Conservation (phyloP, 2,113 vertebrate genomes). For the Syrrhaptes paradoxus region DNA sequence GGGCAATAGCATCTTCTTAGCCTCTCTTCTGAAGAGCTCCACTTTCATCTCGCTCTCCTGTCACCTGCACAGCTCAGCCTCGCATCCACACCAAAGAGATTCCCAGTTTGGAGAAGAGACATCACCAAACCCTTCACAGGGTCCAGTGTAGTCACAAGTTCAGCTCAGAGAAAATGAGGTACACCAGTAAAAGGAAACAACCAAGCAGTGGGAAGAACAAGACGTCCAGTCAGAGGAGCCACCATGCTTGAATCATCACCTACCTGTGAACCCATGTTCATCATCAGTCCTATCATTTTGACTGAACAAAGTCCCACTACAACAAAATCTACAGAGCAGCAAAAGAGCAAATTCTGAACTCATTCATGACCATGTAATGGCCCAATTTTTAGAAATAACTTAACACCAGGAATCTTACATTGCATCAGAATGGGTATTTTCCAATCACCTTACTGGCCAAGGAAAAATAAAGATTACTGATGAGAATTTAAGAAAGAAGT, state of each 20-base stretch:
- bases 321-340: not conserved
- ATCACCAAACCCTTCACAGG: not conserved
- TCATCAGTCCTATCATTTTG: not conserved
- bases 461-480: not conserved
- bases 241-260: rapidly evolving
- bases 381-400: not conserved
- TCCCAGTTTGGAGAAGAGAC: not conserved
- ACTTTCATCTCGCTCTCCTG: not conserved
- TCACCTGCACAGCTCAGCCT: not conserved
- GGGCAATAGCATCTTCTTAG: not conserved
- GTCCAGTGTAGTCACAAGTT: not conserved
- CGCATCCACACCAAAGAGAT: not conserved
- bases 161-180: not conserved
- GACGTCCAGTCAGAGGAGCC: not conserved
- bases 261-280: not conserved
- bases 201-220: not conserved
- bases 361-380: not conserved
- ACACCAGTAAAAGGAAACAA: not conserved
- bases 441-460: not conserved
- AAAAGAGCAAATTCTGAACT: not conserved
- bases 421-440: not conserved
- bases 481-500: not conserved
- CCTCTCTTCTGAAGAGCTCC: not conserved
- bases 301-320: not conserved
- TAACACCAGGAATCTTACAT: not conserved